A percentile compares a stretch with the other conserved stretches of the same genome.
Conservation (phyloP, 2,113 vertebrate species). For the Pterophyllum scalare region DNA sequence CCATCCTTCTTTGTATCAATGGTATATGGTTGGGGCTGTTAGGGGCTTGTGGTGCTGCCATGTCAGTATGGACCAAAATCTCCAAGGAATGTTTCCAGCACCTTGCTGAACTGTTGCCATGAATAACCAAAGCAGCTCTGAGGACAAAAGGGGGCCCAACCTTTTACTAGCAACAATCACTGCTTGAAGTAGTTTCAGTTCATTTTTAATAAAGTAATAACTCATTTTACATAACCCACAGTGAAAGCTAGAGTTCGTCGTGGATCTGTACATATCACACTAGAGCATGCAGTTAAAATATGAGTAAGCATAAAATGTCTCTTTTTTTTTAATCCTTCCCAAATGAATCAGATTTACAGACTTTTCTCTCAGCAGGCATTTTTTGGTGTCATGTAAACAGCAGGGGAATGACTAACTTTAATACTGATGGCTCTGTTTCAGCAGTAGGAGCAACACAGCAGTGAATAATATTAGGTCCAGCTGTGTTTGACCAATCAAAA, state of each 20-base stretch:
- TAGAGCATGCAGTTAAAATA: background rate
- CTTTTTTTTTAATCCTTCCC: background rate
- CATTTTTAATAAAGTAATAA: no score
- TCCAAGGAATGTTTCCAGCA: no score
- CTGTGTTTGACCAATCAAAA: background rate
- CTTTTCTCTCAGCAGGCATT: background rate
- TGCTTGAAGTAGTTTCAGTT: no score
- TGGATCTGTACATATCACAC: background rate
- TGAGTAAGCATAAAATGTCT: background rate
- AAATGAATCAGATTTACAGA: background rate
- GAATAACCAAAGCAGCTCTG: no score
- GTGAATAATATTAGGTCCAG: background rate
- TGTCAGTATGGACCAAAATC: no score
- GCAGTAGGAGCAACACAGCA: background rate
- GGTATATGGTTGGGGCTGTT: no score
- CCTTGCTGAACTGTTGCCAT: no score
- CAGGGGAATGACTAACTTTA: background rate
- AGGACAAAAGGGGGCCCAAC: no score
- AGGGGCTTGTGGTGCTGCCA: no score
- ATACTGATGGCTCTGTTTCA: background rate
- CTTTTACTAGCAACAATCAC: no score
- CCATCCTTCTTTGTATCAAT: no score
- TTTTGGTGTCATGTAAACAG: background rate
- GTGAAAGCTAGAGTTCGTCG: background rate
- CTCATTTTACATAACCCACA: background rate